A percentile compares a stretch with the other conserved stretches of the same genome.
These are phyloP conservation scores for Euura saliciscinereae DNA, from an alignment of 1,140 invertebrate species.

Conservation along the genomic window DNA sequence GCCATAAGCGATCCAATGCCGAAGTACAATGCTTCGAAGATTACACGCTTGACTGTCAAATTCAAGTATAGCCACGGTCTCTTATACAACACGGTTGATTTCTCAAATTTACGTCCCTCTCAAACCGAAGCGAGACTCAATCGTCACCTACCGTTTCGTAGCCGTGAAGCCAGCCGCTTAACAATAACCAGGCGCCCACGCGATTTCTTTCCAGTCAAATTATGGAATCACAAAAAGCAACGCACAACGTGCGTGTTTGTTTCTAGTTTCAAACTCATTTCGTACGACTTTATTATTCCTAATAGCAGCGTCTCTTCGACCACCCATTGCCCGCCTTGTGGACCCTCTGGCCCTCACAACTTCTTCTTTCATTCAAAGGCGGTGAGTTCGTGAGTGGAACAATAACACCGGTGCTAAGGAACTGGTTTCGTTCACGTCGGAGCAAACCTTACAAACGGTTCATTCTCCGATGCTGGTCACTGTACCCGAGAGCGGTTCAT, in stretches of 20 bases:
- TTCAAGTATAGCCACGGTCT: background rate
- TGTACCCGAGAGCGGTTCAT: background rate
- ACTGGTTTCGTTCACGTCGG: background rate
- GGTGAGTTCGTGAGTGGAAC: conserved; percentile 3
- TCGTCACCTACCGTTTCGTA: background rate
- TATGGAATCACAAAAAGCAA: too few species aligned
- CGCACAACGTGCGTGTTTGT: too few species aligned
- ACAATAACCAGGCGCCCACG: too few species aligned
- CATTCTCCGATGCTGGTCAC: conserved; percentile 1
- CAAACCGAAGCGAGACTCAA: background rate
- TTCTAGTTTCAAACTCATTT: too few species aligned
- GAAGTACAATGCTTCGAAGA: background rate
- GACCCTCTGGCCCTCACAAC: too few species aligned
- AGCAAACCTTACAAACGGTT: background rate
- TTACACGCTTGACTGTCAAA: conserved; percentile 7
- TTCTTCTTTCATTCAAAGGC: background rate
- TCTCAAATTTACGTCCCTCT: background rate
- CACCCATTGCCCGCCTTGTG: too few species aligned
- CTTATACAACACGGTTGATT: background rate
- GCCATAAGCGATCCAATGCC: background rate
- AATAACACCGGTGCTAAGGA: conserved; percentile 3
- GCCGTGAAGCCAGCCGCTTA: too few species aligned
- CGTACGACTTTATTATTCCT: too few species aligned
- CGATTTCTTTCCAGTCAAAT: too few species aligned
- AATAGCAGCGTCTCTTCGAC: too few species aligned